These are phyloP conservation scores for Semicossyphus pulcher DNA, from an alignment of 2,113 vertebrate species.

Conservation along the genomic window DNA sequence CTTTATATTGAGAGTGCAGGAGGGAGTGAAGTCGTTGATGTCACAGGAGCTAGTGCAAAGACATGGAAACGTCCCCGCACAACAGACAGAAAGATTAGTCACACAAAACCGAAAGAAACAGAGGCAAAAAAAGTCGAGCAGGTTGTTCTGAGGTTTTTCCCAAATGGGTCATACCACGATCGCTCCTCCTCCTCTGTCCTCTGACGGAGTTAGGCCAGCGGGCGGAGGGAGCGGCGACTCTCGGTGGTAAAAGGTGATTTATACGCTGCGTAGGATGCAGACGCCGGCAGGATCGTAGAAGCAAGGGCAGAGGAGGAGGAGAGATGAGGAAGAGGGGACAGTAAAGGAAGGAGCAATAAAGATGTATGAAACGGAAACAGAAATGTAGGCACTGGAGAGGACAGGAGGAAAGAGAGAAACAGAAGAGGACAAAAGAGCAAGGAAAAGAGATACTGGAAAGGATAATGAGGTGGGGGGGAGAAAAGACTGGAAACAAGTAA, in stretches of 20 bases:
- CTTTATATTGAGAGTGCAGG: background rate
- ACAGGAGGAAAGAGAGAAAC: background rate
- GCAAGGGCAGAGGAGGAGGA: slow-evolving; percentile 23
- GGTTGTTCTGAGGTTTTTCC: slow-evolving; percentile 34
- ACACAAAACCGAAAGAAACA: background rate
- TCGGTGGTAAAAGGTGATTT: slow-evolving; percentile 64
- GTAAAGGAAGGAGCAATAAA: background rate
- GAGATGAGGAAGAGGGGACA: background rate
- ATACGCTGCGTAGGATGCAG: slow-evolving; percentile 66
- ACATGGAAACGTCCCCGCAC: background rate
- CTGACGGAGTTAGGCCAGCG: slow-evolving; percentile 26
- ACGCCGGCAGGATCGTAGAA: slow-evolving; percentile 32
- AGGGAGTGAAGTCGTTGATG: background rate
- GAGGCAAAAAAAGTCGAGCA: background rate
- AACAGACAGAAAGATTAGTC: slow-evolving; percentile 6
- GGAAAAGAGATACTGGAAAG: background rate
- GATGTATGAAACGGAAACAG: background rate
- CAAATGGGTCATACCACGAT: slow-evolving; percentile 40
- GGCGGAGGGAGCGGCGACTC: slow-evolving; percentile 31
- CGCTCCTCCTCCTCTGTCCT: slow-evolving; percentile 27
- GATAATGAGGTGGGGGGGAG: slow-evolving; percentile 4
- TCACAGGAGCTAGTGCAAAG: background rate
- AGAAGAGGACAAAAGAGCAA: background rate
- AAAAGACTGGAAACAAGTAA: background rate
- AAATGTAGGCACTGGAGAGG: background rate